Evolutionary conservation across 2,888 invertebrate species (phyloP).

Genomic region (Hemithea aestivaria): DNA sequence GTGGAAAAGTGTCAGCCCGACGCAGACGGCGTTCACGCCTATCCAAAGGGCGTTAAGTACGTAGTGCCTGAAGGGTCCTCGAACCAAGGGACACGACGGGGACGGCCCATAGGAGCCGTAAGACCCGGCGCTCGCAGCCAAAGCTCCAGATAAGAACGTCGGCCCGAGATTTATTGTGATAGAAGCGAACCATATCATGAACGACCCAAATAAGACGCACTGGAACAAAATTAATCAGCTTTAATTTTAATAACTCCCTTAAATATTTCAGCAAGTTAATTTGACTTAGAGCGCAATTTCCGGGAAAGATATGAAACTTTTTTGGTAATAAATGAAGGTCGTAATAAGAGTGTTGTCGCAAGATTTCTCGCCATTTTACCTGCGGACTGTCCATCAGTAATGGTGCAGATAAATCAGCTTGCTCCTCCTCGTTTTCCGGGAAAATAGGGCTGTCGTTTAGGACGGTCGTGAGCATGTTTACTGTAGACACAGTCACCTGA

Average conservation of each 20-base stretch:
- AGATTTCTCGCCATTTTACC: conserved; percentile 51
- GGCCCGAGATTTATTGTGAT: conserved; percentile 94
- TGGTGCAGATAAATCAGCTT: conserved; percentile 83
- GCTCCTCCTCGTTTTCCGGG: conserved; percentile 87
- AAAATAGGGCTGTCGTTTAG: conserved; percentile 92
- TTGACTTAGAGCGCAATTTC: conserved; percentile 8
- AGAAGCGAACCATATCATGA: conserved; percentile 96
- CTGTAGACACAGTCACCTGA: conserved; percentile 90
- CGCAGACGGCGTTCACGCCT: conserved; percentile 91
- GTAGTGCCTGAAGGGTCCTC: conserved; percentile 93
- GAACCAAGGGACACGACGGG: conserved; percentile 91
- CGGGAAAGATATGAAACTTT: neutral
- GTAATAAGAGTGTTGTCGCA: conserved; percentile 22
- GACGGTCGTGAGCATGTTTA: conserved; percentile 93
- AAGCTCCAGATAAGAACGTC: conserved; percentile 89
- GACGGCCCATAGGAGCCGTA: conserved; percentile 84
- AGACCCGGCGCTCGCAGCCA: conserved; percentile 87
- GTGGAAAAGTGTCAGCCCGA: conserved; percentile 90
- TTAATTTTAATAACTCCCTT: conserved; percentile 15
- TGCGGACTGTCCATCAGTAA: conserved; percentile 90
- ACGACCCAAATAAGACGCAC: conserved; percentile 93
- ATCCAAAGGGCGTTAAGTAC: conserved; percentile 95
- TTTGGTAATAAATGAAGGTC: conserved; percentile 22
- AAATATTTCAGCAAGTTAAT: conserved; percentile 9
- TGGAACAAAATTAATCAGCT: conserved; percentile 63